Evolutionary conservation across 1,140 invertebrate species (phyloP).

Genomic region (Lysiphlebus fabarum): DNA sequence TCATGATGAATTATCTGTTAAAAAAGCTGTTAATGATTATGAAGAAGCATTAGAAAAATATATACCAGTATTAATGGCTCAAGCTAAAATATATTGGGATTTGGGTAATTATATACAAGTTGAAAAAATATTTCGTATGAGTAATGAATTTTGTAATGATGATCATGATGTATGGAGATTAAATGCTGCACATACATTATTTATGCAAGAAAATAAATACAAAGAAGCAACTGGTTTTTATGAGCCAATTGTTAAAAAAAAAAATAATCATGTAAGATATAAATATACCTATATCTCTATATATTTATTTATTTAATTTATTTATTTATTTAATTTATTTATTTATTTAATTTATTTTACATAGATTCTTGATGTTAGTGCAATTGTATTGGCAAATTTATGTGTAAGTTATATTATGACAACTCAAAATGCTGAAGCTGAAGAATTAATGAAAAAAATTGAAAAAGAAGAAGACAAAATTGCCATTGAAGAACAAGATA

Average conservation of each 20-base stretch:
- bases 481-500: slow-evolving; percentile 88
- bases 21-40: slow-evolving; percentile 88
- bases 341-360: slow-evolving; percentile 33
- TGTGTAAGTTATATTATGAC: slow-evolving; percentile 99
- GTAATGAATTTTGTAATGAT: slow-evolving; percentile 96
- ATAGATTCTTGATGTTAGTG: slow-evolving; percentile 88
- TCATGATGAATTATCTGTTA: slow-evolving; percentile 84
- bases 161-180: slow-evolving; percentile 96
- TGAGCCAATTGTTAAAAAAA: slow-evolving; percentile 96
- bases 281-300: background rate
- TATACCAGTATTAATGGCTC: slow-evolving; percentile 95
- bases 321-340: slow-evolving; percentile 11
- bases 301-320: slow-evolving; percentile 14
- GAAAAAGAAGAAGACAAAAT: slow-evolving; percentile 96
- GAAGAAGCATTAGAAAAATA: slow-evolving; percentile 87
- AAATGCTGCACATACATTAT: slow-evolving; percentile 97
- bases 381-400: slow-evolving; percentile 95
- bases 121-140: slow-evolving; percentile 92
- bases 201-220: slow-evolving; percentile 99
- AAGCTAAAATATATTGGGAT: slow-evolving; percentile 99
- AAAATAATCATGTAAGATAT: slow-evolving; percentile 81
- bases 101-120: slow-evolving; percentile 93
- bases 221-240: slow-evolving; percentile 98
- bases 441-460: slow-evolving; percentile 97
- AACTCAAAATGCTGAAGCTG: slow-evolving; percentile 97